Percentiles rank a stretch among this genome's conserved stretches.
These are phyloP conservation scores for Aricia agestis DNA, from an alignment of 1,140 invertebrate species.

Conservation along the genomic window DNA sequence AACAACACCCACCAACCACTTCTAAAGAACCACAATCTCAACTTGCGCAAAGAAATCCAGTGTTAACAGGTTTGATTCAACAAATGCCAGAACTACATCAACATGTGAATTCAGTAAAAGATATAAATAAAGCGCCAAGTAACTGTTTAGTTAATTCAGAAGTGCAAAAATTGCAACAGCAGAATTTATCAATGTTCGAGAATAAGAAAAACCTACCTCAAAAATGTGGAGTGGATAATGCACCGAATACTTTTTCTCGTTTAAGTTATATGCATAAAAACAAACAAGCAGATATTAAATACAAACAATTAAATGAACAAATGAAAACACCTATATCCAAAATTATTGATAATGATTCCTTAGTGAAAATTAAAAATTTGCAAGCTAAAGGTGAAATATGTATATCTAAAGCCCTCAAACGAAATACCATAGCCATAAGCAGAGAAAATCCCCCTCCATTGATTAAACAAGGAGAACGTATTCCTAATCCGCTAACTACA, in stretches of 20 bases:
- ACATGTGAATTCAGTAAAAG: background rate
- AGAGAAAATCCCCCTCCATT: background rate
- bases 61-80: background rate
- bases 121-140: background rate
- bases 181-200: background rate
- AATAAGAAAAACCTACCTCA: background rate
- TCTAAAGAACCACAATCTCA: background rate
- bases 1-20: background rate
- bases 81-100: background rate
- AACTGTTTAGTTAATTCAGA: background rate
- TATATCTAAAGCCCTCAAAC: constrained; percentile 32
- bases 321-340: constrained; percentile 20
- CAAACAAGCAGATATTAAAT: constrained; percentile 45
- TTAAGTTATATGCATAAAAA: constrained; percentile 65
- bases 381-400: constrained; percentile 36
- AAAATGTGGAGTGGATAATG: constrained; percentile 45
- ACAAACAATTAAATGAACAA: constrained; percentile 32
- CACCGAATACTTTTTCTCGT: constrained; percentile 61
- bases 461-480: background rate
- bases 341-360: constrained; percentile 24
- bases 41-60: background rate
- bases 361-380: constrained; percentile 32
- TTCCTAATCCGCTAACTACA: background rate
- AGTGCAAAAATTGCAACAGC: background rate
- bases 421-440: constrained; percentile 17